Percentiles rank a stretch among this genome's conserved stretches.
Conservation (phyloP, 2,888 invertebrate genomes). For the Chromoteleia sp. region DNA sequence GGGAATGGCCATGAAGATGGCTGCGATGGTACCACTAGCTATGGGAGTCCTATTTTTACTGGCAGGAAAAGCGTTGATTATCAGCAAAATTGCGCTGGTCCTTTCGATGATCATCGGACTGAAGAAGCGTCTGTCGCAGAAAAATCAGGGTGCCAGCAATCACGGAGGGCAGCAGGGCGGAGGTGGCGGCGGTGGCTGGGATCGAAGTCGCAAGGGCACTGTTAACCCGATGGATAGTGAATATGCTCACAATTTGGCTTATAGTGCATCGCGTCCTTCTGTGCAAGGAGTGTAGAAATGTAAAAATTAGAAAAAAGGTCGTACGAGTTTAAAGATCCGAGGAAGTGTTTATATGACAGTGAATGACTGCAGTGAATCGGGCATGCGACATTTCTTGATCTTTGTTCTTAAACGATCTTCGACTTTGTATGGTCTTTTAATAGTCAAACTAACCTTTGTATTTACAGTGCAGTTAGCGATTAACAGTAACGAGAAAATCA, state of each 20-base stretch:
- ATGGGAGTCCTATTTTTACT: slow-evolving; percentile 92
- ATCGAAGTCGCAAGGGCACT: slow-evolving; percentile 86
- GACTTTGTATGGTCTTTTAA: slow-evolving; percentile 33
- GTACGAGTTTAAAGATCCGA: slow-evolving; percentile 45
- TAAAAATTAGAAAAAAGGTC: slow-evolving; percentile 17
- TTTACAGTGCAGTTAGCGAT: slow-evolving; percentile 52
- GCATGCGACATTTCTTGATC: slow-evolving; percentile 37
- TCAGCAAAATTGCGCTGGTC: slow-evolving; percentile 92
- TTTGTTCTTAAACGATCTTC: slow-evolving; percentile 63
- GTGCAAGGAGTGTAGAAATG: slow-evolving; percentile 63
- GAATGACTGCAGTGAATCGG: slow-evolving; percentile 50
- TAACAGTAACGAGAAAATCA: slow-evolving; percentile 50
- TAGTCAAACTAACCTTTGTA: slow-evolving; percentile 67
- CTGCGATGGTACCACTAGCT: slow-evolving; percentile 91
- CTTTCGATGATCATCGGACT: slow-evolving; percentile 92
- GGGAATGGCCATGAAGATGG: slow-evolving; percentile 94
- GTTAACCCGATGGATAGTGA: slow-evolving; percentile 73
- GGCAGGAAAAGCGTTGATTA: slow-evolving; percentile 94
- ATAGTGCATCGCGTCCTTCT: slow-evolving; percentile 85
- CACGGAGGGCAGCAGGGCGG: slow-evolving; percentile 84
- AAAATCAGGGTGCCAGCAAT: slow-evolving; percentile 85
- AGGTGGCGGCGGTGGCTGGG: slow-evolving; percentile 88
- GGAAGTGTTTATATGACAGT: slow-evolving; percentile 52
- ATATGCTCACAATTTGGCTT: slow-evolving; percentile 89
- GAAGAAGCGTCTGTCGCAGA: slow-evolving; percentile 91